A percentile compares a stretch with the other conserved stretches of the same genome.
Evolutionary conservation across 2,113 vertebrate genomes (phyloP).

Genomic region (Naja naja): DNA sequence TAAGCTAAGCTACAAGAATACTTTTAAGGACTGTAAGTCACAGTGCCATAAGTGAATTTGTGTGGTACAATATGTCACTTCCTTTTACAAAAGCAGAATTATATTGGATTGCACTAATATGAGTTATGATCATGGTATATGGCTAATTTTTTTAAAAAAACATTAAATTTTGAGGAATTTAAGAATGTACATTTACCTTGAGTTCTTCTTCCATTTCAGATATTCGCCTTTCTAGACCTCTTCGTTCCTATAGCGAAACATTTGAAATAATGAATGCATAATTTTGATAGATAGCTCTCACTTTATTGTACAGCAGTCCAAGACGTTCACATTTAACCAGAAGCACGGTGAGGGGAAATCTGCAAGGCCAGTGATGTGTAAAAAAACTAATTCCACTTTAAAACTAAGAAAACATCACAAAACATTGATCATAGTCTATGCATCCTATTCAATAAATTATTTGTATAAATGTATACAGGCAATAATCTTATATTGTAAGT

Average conservation of each 20-base stretch:
- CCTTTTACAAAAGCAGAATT: slow-evolving; percentile 14
- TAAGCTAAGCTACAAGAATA: neutral
- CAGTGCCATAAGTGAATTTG: neutral
- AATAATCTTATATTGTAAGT: slow-evolving; percentile 12
- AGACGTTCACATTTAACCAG: slow-evolving; percentile 62
- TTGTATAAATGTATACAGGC: slow-evolving; percentile 43
- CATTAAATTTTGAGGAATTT: neutral
- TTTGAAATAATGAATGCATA: slow-evolving; percentile 46
- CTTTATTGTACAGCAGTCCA: slow-evolving; percentile 67
- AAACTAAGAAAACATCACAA: slow-evolving; percentile 34
- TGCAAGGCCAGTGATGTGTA: slow-evolving; percentile 69
- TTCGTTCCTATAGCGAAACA: slow-evolving; percentile 87
- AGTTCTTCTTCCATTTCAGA: slow-evolving; percentile 99
- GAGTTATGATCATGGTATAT: neutral
- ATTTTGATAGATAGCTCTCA: slow-evolving; percentile 40
- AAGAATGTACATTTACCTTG: slow-evolving; percentile 80
- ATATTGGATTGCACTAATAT: neutral
- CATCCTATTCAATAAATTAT: slow-evolving; percentile 36
- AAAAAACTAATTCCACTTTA: slow-evolving; percentile 52
- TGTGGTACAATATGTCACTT: neutral
- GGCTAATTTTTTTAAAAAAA: neutral
- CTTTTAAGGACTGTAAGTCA: neutral
- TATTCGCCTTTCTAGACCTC: slow-evolving; percentile 99
- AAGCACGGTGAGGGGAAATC: slow-evolving; percentile 69
- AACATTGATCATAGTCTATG: slow-evolving; percentile 33